phyloP scores from a whole-genome alignment of 2,113 vertebrate species.

The Brachirus orientalis region DNA sequence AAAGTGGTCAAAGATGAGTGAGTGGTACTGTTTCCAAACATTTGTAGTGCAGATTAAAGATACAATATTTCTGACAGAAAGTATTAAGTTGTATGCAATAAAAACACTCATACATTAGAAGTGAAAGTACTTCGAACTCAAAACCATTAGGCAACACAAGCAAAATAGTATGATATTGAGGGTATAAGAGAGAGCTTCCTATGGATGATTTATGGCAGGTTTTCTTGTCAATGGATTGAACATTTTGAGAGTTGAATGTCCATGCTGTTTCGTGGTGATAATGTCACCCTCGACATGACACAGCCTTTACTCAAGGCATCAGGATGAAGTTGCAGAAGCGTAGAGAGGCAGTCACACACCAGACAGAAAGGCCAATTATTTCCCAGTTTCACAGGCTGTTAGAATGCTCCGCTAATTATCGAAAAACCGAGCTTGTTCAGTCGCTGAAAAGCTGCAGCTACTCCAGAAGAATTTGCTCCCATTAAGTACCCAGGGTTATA shows the following conservation, averaged over 20 bases:
- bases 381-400: constrained; percentile 61
- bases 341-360: constrained; percentile 58
- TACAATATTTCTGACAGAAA: too few relatives aligned
- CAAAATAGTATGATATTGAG: not conserved
- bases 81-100: too few relatives aligned
- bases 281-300: constrained; percentile 25
- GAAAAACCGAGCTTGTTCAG: constrained; percentile 63
- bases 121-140: too few relatives aligned
- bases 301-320: constrained; percentile 8
- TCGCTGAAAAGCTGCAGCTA: constrained; percentile 71
- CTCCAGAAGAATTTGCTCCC: constrained; percentile 70
- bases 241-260: constrained; percentile 3
- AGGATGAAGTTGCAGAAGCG: constrained; percentile 41
- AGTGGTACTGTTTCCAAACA: too few relatives aligned
- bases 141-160: not conserved
- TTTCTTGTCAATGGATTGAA: constrained; percentile 19
- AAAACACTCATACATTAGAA: too few relatives aligned
- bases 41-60: too few relatives aligned
- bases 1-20: too few relatives aligned
- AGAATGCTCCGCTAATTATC: constrained; percentile 72
- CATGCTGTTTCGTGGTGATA: constrained; percentile 13
- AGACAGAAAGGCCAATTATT: constrained; percentile 75
- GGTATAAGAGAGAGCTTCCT: not conserved
- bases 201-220: constrained; percentile 1
- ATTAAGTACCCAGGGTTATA: constrained; percentile 71